Evolutionary conservation across 2,113 vertebrate genomes (phyloP), one percentile per base, ranked within the genome.

Genomic region (Cepphus grylle): DNA sequence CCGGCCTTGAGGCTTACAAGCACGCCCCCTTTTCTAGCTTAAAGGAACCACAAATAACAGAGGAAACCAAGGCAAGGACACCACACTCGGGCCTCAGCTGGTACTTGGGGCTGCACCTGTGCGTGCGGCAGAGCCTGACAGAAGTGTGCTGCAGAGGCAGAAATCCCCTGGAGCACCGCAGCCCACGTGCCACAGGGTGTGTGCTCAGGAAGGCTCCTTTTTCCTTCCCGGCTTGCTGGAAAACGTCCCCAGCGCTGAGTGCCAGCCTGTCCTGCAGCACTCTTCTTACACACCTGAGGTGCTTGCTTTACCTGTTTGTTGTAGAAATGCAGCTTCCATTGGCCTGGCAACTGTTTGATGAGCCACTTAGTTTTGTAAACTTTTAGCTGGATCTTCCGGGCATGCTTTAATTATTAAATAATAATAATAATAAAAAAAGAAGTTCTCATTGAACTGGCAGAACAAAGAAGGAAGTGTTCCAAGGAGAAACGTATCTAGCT

Each of bases 401-500:
- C 74, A 90, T 26, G 20, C 7, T 62, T 72, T 94, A 86, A 95
- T 87, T 90, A 96, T 56, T 93, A 14, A 42, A 36, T 5, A 36
- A 52, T 36, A 25, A 59, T n/a, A 22, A 47, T 11, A 66, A 52
- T 42, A 58, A 61, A 42, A 91, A 83, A 63, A 53, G 85, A 81
- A 80, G 29, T 72, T 93, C 90, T 95, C 49, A 84, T 5, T 90
- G 71, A 78, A 15, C 53, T 85, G 62, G 29, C 45, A 89, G 78
- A 87, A 49, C 73, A 80, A 88, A 85, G 22, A 73, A 95, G 53
- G 8, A 62, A 36, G 6, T 22, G 29, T 67, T 93, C 36, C 30
- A 70, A 82, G 29, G 25, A 83, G 84, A 95, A 94, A 61, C 9
- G 43, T 34, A 90, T 76, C 93, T 90, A 90, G 40, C 76, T 86